Percentiles rank a stretch among this genome's conserved stretches.
Evolutionary conservation across 2,113 vertebrate species (phyloP).

Genomic region (Sorex araneus): DNA sequence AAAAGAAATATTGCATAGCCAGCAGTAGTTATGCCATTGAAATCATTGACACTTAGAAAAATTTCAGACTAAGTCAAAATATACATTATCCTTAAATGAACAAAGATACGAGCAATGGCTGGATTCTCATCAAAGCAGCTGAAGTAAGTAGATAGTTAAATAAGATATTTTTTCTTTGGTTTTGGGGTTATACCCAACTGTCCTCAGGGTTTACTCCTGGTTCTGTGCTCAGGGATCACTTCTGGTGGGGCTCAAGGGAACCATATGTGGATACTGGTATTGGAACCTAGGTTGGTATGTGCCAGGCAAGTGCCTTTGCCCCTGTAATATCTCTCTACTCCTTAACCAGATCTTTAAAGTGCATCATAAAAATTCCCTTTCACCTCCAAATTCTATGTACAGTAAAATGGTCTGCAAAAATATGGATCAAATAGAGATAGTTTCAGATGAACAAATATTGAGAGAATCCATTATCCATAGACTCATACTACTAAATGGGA

Average conservation of each 20-base stretch:
- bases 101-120: no score
- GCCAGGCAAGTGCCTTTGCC: no score
- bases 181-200: no score
- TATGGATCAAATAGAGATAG: background rate
- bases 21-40: background rate
- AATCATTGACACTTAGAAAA: background rate
- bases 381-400: background rate
- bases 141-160: background rate
- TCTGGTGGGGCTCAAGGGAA: no score
- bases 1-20: background rate
- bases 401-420: background rate
- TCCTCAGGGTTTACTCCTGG: no score
- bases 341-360: background rate
- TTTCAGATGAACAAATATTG: background rate
- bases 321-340: no score
- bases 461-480: background rate
- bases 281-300: no score
- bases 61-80: background rate
- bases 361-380: no score
- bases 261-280: no score
- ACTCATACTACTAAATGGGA: background rate
- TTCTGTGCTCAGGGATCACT: no score
- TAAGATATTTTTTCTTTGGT: background rate
- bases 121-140: no score
- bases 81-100: background rate